Conservation (phyloP, 1,140 invertebrate genomes). For the Zaprionus ornatus region DNA sequence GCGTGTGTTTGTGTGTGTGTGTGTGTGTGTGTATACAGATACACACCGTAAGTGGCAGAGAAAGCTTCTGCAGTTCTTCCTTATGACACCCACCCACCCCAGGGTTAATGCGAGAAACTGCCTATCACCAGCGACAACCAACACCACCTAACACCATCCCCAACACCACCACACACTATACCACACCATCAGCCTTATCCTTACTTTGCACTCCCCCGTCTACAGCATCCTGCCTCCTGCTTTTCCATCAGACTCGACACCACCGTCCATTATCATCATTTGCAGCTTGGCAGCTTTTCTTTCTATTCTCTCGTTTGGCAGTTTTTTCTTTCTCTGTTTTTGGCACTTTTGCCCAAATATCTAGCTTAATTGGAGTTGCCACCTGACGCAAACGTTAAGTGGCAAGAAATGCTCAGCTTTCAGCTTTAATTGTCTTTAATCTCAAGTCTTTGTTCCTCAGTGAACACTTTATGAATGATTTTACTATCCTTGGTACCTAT, state of each 20-base stretch:
- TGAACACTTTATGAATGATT: too few relatives aligned
- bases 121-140: conserved; percentile 29
- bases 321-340: background rate
- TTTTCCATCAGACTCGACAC: conserved; percentile 9
- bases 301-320: background rate
- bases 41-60: conserved; percentile 41
- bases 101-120: conserved; percentile 28
- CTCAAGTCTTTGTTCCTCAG: background rate
- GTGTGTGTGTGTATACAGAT: conserved; percentile 14
- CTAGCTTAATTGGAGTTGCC: conserved; percentile 9
- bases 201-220: background rate
- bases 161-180: conserved; percentile 8
- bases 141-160: background rate
- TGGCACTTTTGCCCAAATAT: background rate
- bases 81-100: conserved; percentile 12
- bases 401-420: background rate
- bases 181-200: conserved; percentile 13
- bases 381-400: conserved; percentile 6
- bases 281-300: conserved; percentile 6
- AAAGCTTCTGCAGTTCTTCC: conserved; percentile 46
- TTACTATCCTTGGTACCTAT: too few relatives aligned
- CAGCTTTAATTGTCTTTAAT: background rate
- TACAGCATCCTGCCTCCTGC: background rate
- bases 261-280: conserved; percentile 17
- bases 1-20: background rate